Conservation (phyloP, 2,797 vertebrate genomes). For the Sandelia bainsii region DNA sequence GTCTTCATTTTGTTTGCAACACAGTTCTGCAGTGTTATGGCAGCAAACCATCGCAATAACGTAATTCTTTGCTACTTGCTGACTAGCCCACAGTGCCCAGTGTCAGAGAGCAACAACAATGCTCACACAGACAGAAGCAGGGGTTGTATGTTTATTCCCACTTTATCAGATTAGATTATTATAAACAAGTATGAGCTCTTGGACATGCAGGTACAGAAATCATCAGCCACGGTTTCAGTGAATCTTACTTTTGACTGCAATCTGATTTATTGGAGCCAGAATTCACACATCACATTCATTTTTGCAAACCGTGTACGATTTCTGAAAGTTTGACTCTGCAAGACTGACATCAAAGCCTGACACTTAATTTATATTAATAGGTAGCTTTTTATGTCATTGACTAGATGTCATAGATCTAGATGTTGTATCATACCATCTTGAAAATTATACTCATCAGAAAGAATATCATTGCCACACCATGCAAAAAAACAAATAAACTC, state of each 20-base stretch:
- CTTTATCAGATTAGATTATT: too few relatives aligned
- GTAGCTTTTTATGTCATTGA: neutral
- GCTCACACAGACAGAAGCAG: too few relatives aligned
- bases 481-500: neutral
- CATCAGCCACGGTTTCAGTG: neutral
- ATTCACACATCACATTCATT: neutral
- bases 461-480: neutral
- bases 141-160: neutral
- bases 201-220: neutral
- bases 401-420: neutral
- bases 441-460: neutral
- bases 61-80: neutral
- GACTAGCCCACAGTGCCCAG: neutral
- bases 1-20: conserved; percentile 2
- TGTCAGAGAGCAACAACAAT: neutral
- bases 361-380: neutral
- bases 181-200: too few relatives aligned
- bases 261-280: conserved; percentile 8
- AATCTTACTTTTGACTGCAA: neutral
- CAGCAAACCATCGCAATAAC: neutral
- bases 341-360: neutral
- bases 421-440: neutral
- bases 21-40: neutral
- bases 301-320: conserved; percentile 8
- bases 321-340: conserved; percentile 8